These are phyloP conservation scores for Montipora capricornis DNA, from an alignment of 64 coral and sea anemone species.

Conservation along the genomic window DNA sequence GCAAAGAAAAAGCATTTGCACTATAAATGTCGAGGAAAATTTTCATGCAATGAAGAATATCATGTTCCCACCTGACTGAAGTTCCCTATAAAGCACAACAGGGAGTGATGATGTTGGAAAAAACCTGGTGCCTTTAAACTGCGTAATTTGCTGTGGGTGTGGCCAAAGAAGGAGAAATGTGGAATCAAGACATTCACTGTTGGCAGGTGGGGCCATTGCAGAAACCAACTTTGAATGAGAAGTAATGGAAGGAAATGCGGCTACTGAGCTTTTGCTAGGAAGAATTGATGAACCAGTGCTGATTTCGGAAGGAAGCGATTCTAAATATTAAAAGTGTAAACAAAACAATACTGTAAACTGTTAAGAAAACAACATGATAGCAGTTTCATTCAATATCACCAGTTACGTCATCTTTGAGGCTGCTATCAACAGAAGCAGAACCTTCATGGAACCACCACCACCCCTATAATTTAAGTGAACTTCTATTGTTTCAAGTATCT, in stretches of 20 bases:
- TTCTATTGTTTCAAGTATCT: too few relatives aligned
- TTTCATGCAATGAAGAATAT: background rate
- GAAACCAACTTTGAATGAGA: constrained; percentile 1
- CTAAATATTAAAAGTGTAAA: background rate
- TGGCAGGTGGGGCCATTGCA: background rate
- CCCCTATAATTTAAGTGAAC: too few relatives aligned
- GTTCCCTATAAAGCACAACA: constrained; percentile 57
- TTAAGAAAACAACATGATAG: too few relatives aligned
- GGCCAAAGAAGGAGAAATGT: constrained; percentile 81
- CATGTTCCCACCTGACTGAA: constrained; percentile 63
- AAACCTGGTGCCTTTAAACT: constrained; percentile 76
- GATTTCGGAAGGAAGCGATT: constrained; percentile 53
- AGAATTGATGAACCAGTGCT: background rate
- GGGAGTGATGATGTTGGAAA: constrained; percentile 70
- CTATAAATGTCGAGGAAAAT: background rate
- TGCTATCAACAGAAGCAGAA: too few relatives aligned
- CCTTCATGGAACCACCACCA: too few relatives aligned
- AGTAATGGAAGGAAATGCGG: background rate
- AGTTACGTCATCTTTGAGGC: too few relatives aligned
- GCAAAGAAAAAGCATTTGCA: background rate
- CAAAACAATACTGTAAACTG: background rate
- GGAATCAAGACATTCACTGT: constrained; percentile 52
- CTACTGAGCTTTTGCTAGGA: background rate
- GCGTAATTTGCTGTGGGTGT: constrained; percentile 82
- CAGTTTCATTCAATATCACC: too few relatives aligned